Conservation (phyloP, 1,140 invertebrate species). For the Sarcophaga peregrina region DNA sequence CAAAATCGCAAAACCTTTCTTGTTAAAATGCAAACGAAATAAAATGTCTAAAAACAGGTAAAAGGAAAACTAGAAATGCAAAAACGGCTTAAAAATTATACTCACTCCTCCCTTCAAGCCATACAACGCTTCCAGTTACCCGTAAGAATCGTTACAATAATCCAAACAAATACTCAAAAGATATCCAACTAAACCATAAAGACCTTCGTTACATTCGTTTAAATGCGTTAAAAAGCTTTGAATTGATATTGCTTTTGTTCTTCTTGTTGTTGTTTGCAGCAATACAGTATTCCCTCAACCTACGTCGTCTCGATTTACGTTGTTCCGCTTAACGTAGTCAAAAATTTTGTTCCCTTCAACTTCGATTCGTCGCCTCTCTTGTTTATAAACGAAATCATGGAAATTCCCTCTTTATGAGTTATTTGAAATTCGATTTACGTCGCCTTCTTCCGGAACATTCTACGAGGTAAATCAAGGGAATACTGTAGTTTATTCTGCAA, state of each 20-base stretch:
- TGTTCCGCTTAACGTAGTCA: no score
- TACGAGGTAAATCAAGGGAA: no score
- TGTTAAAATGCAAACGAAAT: neutral
- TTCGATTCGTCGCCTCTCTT: no score
- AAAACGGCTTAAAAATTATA: conserved; percentile 10
- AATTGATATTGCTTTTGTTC: neutral
- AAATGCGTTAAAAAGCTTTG: conserved; percentile 22
- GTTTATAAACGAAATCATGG: no score
- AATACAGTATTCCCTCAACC: no score
- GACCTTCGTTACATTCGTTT: neutral
- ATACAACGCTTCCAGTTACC: neutral
- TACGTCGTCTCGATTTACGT: no score
- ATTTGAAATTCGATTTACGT: no score
- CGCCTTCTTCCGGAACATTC: no score
- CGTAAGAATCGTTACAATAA: neutral
- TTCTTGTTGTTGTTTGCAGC: no score
- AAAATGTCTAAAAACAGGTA: neutral
- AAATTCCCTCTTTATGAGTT: no score
- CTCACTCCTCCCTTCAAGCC: neutral
- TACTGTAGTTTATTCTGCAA: no score
- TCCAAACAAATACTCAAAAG: conserved; percentile 8
- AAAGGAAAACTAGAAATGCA: neutral
- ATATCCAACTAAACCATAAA: neutral
- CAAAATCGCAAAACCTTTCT: neutral
- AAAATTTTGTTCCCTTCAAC: no score